Evolutionary conservation across 2,113 vertebrate genomes (phyloP).

Genomic region (Rafetus swinhoei): DNA sequence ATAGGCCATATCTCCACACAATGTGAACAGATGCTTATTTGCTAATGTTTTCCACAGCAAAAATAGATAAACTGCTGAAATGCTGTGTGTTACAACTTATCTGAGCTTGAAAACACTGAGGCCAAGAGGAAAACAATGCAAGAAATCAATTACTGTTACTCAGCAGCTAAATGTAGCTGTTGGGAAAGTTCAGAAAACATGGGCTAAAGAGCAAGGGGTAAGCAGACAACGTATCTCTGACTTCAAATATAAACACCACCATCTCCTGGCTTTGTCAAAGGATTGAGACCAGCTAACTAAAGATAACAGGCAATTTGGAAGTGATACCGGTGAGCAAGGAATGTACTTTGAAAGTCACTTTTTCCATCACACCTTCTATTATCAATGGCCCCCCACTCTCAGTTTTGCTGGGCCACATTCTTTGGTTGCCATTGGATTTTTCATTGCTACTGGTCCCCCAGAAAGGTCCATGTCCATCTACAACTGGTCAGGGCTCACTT

Average conservation of each 20-base stretch:
- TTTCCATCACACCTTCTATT: not conserved
- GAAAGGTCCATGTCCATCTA: not conserved
- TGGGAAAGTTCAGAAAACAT: not conserved
- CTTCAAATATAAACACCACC: not conserved
- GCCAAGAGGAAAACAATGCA: not conserved
- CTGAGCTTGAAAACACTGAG: not conserved
- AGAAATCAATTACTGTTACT: not conserved
- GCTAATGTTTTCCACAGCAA: slow-evolving; percentile 31
- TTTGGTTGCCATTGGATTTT: not conserved
- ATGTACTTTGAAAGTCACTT: not conserved
- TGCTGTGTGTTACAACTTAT: not conserved
- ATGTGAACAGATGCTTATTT: not conserved
- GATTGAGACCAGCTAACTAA: not conserved
- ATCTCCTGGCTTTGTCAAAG: not conserved
- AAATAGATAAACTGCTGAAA: slow-evolving; percentile 17
- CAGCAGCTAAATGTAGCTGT: not conserved
- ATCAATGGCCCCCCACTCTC: not conserved
- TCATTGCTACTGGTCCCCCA: not conserved
- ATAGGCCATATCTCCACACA: not conserved
- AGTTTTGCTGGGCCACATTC: not conserved
- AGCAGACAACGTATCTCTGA: not conserved
- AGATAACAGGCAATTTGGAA: not conserved
- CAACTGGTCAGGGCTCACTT: not conserved
- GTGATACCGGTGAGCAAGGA: not conserved
- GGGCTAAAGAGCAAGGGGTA: not conserved